Percentiles rank a stretch among this genome's conserved stretches.
Evolutionary conservation across 2,113 vertebrate genomes (phyloP).

Genomic region (Lagenorhynchus albirostris): DNA sequence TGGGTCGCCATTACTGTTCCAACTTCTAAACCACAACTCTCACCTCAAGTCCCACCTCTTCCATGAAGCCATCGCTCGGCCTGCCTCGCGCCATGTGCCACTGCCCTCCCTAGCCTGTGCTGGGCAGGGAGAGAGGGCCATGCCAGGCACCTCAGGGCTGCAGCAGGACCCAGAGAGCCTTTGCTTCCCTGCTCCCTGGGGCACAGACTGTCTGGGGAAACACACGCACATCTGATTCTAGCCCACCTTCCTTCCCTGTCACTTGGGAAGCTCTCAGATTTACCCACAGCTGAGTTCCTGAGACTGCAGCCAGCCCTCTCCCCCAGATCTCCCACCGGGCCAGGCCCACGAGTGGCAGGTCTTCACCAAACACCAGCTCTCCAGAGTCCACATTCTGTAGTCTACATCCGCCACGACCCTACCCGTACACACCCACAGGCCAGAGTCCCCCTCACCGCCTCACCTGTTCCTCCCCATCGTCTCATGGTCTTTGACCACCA

Average conservation of each 20-base stretch:
- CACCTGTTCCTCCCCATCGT: constrained; percentile 97
- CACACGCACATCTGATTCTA: background rate
- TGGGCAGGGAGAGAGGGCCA: background rate
- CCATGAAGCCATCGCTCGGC: background rate
- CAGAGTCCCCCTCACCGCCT: background rate
- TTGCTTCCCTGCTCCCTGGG: background rate
- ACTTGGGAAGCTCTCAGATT: background rate
- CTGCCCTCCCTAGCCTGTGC: background rate
- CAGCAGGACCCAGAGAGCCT: background rate
- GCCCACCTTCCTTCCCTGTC: background rate
- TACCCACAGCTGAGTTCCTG: background rate
- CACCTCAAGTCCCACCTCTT: background rate
- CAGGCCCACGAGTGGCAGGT: background rate
- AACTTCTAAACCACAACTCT: background rate
- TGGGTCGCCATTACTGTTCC: too few relatives aligned
- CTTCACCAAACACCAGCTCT: background rate
- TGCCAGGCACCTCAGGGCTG: background rate
- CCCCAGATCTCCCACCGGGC: background rate
- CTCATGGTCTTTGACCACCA: constrained; percentile 97
- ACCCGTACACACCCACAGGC: background rate
- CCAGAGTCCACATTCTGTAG: background rate
- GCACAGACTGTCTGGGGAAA: background rate
- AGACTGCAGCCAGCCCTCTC: background rate
- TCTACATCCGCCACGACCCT: background rate
- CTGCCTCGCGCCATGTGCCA: background rate